phyloP scores from a whole-genome alignment of 2,113 vertebrate species.

The Tricholaema leucomelas region DNA sequence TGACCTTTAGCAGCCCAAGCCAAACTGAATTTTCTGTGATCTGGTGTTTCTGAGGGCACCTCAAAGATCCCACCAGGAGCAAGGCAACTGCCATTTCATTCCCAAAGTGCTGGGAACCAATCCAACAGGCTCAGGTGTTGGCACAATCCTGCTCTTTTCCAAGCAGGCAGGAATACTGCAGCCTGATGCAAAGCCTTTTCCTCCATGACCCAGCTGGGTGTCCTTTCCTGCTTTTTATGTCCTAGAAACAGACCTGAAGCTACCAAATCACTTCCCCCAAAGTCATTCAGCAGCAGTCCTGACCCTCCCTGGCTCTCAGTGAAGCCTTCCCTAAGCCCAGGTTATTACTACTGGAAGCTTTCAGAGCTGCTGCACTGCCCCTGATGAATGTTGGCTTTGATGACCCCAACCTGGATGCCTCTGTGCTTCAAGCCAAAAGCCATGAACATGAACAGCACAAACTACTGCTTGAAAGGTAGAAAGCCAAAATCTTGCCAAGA shows the following conservation, averaged over 20 bases:
- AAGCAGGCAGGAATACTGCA: not conserved
- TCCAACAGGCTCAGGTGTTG: not conserved
- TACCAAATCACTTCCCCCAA: not conserved
- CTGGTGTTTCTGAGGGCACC: not conserved
- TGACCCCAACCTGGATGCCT: too few species aligned
- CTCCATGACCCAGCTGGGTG: not conserved
- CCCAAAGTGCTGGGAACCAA: not conserved
- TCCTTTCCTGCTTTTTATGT: not conserved
- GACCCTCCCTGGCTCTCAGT: not conserved
- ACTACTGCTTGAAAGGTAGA: not conserved
- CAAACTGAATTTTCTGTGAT: not conserved
- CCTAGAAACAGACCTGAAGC: not conserved
- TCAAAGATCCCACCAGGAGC: not conserved
- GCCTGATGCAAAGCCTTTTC: not conserved
- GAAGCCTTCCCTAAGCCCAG: not conserved
- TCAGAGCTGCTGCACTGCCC: not conserved
- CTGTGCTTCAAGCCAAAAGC: not conserved
- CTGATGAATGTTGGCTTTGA: fast-evolving
- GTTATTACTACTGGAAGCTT: not conserved
- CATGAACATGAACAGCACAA: not conserved
- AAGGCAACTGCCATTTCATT: not conserved
- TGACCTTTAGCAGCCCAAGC: not conserved
- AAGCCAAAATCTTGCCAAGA: not conserved
- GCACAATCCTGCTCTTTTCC: fast-evolving
- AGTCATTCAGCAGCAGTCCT: not conserved